Base-by-base conservation (phyloP, 2,888 invertebrate genomes). In the Rotaria socialis region DNA sequence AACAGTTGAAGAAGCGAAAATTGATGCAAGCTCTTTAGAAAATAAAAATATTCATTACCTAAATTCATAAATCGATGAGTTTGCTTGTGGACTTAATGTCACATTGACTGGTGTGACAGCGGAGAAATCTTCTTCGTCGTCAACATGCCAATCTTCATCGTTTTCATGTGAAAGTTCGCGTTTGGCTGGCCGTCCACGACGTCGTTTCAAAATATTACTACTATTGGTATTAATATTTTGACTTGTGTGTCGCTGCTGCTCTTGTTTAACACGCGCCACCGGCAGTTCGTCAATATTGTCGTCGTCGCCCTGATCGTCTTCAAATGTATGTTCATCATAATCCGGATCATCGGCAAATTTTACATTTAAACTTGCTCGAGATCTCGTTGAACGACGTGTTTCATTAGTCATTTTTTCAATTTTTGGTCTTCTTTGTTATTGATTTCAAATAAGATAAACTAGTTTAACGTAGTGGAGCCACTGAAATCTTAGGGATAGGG, bases 251-350 rank as follows among this genome's bases (percentile, higher is more conserved):
- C 67, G 67, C 67, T 67, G 67, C 1, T 67, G 67, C 67, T 67
- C 67, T 67, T 67, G 67, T 14, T 67, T 67, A 27, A 67, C 35
- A 35, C 67, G 67, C 67, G 67, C 67, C 67, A 67, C 67, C 67
- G 67, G 67, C 67, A 67, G 67, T 67, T 67, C 67, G 67, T 35
- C 67, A 19, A 67, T 67, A 19, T 67, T 35, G 67, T 67, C 67
- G 7, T 67, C 67, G 67, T 67, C 67, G 67, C 67, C 67, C 67
- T 67, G 67, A 67, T 67, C 67, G 67, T 67, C 67, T 67, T 67
- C 67, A 67, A 67, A 67, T 19, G 67, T 19, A 67, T 27, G 67
- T 67, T 67, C 67, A 67, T 67, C 67, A 67, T 67, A 67, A 41
- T 41, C 67, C 0, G 67, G 67, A 35, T 67, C 67, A 35, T 67